Base-by-base conservation (phyloP, 37 sponge, comb jelly and placozoan genomes). In the Geodia barretti region DNA sequence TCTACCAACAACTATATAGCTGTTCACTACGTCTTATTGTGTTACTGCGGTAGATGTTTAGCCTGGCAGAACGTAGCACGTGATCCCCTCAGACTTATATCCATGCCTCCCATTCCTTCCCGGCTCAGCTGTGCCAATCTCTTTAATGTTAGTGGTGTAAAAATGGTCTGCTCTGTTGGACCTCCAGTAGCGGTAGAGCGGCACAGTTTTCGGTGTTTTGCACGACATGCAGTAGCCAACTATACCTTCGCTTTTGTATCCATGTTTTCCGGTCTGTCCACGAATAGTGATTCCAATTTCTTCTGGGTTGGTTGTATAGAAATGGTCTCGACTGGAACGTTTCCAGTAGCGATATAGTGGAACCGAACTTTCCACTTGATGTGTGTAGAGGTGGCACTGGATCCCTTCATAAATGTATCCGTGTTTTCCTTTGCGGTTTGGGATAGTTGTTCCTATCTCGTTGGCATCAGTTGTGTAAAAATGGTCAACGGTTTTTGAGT, bases 291-390 rank as follows among this genome's bases (percentile, higher is more conserved):
- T 33, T 62, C 78, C 78, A 14, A 77, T 62, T 41, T 77, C 78
- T 34, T 1, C 26, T 0, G n/a, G 9, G 37, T 77, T 77, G 0
- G 78, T 77, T 24, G 78, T 77, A 40, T 77, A 77, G 65, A 77
- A 62, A 28, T 77, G 78, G 0, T 77, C 78, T n/a, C n/a, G n/a
- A n/a, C n/a, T n/a, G 21, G 30, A 31, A 0, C 11, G 28, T 24
- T 64, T 64, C 64, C 65, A 62, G 78, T 77, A 77, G 5, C 78
- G 78, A 66, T 77, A 62, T 1, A 77, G 78, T 21, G 78, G 78
- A 25, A 47, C 34, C 30, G 28, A 2, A 54, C 61, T 35, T 2
- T n/a, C n/a, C n/a, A n/a, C n/a, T n/a, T n/a, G n/a, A n/a, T n/a
- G n/a, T n/a, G n/a, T n/a, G n/a, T n/a, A n/a, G n/a, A n/a, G n/a